Conservation (phyloP, 2,797 vertebrate genomes). For the Saxicola maurus region DNA sequence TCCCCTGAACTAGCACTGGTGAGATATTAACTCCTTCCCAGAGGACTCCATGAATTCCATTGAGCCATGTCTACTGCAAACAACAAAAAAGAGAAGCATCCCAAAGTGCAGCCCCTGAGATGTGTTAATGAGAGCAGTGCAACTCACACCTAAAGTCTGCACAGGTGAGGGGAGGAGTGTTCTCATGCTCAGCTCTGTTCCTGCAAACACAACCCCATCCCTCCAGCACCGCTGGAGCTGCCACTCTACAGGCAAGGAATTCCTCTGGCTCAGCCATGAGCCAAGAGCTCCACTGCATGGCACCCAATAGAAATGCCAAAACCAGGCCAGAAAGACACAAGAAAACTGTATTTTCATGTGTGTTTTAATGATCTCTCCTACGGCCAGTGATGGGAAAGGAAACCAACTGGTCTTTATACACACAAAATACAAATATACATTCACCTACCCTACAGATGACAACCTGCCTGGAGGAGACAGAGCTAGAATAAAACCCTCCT, state of each 20-base stretch:
- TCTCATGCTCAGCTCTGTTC: background rate
- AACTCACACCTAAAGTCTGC: background rate
- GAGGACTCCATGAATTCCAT: background rate
- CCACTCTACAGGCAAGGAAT: background rate
- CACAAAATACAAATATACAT: background rate
- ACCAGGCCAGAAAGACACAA: background rate
- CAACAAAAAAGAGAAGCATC: accelerated
- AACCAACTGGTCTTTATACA: background rate
- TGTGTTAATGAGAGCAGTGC: background rate
- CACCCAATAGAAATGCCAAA: background rate
- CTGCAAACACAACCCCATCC: accelerated
- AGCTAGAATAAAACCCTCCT: background rate
- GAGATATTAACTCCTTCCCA: background rate
- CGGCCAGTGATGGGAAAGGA: accelerated
- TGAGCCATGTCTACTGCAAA: background rate
- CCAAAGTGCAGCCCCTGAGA: background rate
- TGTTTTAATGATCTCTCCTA: background rate
- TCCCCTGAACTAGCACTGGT: background rate
- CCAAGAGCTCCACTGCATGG: background rate
- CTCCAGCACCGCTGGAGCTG: background rate
- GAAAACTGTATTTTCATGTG: background rate
- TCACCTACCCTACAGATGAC: background rate
- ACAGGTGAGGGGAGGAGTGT: background rate
- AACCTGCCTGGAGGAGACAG: background rate
- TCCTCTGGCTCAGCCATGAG: background rate